Evolutionary conservation across 2,888 invertebrate genomes (phyloP), one percentile per base, ranked within the genome.

Genomic region (Helicoverpa assulta): DNA sequence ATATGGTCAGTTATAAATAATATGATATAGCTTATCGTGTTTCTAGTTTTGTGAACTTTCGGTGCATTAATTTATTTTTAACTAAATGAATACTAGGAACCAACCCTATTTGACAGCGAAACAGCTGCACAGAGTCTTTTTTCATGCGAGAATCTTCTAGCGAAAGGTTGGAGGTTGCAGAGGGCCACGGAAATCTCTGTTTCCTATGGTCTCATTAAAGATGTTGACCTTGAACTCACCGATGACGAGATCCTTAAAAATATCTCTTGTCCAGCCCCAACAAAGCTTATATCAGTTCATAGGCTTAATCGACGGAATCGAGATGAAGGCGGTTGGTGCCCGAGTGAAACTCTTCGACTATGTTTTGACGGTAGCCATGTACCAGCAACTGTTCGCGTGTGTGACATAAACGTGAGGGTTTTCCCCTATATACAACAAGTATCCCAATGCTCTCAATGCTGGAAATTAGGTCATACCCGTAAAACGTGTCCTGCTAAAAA

Each of bases 191-290:
- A 68, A 18, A 16, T 43, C 1, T 50, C 40, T 18, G 16, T 70
- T 10, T 70, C 52, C 14, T 70, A 65, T 60, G 64, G 70, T 5
- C 21, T 65, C 0, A 70, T 70, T 1, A 64, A 37, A 21, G 52
- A 70, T 29, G 54, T 70, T 0, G 70, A 70, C 26, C 16, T 65
- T 1, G 65, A 65, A 19, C 3, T 61, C 12, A 5, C 29, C 10
- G 67, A 71, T 4, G 59, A 71, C 4, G 67, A 67, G 43, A 63
- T 71, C 14, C 2, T 67, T 0, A 47, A 63, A 19, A 62, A 33
- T 14, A 71, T 67, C n/a, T n/a, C n/a, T 40, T 66, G 65, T 52
- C 65, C 58, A 8, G 12, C 53, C 12, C 56, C 51, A 0, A 47
- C 52, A 6, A 54, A 59, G 16, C 26, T 71, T 19, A 4, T 62